Evolutionary conservation across 2,888 invertebrate genomes (phyloP).

Genomic region (Dasypogon diadema): DNA sequence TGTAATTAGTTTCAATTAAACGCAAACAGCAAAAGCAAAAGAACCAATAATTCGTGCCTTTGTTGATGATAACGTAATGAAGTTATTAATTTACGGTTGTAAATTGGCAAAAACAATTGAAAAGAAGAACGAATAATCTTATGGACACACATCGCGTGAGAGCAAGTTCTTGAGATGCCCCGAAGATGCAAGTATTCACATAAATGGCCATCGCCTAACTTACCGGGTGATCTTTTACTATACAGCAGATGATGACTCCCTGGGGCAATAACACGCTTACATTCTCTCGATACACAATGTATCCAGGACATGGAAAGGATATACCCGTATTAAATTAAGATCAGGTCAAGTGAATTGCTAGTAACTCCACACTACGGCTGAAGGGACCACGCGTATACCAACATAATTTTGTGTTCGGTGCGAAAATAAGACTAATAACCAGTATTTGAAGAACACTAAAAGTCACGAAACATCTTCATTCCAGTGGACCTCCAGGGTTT

Average conservation of each 20-base stretch:
- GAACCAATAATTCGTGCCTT: constrained; percentile 41
- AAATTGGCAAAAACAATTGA: constrained; percentile 47
- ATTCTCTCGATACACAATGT: neutral
- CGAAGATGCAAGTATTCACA: constrained; percentile 27
- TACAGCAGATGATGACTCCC: constrained; percentile 44
- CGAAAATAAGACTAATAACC: constrained; percentile 58
- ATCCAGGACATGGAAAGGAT: constrained; percentile 41
- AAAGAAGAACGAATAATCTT: constrained; percentile 42
- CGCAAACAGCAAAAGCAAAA: neutral
- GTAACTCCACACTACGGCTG: constrained; percentile 12
- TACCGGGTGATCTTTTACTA: constrained; percentile 49
- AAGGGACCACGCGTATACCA: constrained; percentile 44
- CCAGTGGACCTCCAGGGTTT: constrained; percentile 60
- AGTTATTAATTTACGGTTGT: constrained; percentile 48
- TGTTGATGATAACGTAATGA: constrained; percentile 48
- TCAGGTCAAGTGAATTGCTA: constrained; percentile 30
- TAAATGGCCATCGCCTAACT: constrained; percentile 34
- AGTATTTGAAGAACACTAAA: constrained; percentile 57
- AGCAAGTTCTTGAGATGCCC: constrained; percentile 7
- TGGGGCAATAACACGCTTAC: constrained; percentile 46
- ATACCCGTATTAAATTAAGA: constrained; percentile 47
- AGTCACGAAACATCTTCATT: constrained; percentile 68
- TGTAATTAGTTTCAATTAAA: constrained; percentile 41
- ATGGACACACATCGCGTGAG: constrained; percentile 48
- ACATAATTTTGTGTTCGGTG: constrained; percentile 55